Evolutionary conservation across 2,888 invertebrate species (phyloP), one percentile per base, ranked within the genome.

Genomic region (Ceraclea dissimilis): DNA sequence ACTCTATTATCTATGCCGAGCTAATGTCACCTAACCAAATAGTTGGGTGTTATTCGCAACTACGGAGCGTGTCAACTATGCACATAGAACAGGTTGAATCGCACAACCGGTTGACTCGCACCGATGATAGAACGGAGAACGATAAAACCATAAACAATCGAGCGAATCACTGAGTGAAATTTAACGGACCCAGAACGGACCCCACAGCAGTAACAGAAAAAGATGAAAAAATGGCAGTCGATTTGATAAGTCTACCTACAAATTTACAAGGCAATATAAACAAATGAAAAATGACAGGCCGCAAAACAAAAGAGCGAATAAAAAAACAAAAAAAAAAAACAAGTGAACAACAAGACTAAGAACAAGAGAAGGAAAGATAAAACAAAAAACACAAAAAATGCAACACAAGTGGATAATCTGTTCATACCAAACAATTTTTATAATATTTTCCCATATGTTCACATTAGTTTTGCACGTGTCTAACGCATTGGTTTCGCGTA

Each of bases 251-350:
- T 6, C 26, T 6, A 26, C 10, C 4, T n/a, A 39, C 39, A 39
- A 39, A 39, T 39, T 39, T 13, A 16, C 39, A 39, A n/a, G 39
- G 39, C 16, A 39, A 39, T 16, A 39, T 39, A 39, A 39, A 39
- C 39, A 39, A 39, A 39, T 39, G 39, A 39, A 39, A 39, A 39
- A 39, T 39, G 39, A 39, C 39, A 39, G 39, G 13, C 39, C 39
- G 39, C 39, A 39, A 39, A 39, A 39, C 39, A 39, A 39, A 39
- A 39, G 39, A 39, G 13, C 13, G 31, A 39, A 39, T 39, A 13
- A 16, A 4, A 39, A 16, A 39, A 26, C 39, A 16, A 16, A 39
- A 16, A 39, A n/a, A 11, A 13, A 39, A 16, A 39, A 39, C 39
- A 39, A 39, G n/a, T n/a, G 8, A 39, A 39, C 39, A 13, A 39